phyloP scores from a whole-genome alignment of 2,888 invertebrate genomes.

The Tortrix viridana region DNA sequence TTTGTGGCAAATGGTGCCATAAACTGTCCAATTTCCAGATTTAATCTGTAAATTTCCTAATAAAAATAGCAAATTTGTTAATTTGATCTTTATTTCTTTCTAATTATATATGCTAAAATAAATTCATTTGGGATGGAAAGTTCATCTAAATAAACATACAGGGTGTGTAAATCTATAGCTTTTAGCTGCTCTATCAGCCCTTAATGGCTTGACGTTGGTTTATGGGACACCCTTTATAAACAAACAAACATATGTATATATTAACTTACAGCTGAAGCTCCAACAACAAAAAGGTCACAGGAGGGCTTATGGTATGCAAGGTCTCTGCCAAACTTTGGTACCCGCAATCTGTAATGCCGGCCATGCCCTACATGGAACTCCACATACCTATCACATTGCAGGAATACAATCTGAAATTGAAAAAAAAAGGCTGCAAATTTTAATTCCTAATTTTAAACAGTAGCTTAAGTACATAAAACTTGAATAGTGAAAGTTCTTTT shows the following conservation, averaged over 20 bases:
- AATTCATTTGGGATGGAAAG: too few species aligned
- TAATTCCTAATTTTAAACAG: background rate
- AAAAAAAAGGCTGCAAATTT: slow-evolving; percentile 16
- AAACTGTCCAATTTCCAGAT: slow-evolving; percentile 97
- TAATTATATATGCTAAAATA: too few species aligned
- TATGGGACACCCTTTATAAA: too few species aligned
- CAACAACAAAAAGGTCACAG: slow-evolving; percentile 96
- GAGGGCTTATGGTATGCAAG: slow-evolving; percentile 94
- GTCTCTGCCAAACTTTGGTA: slow-evolving; percentile 98
- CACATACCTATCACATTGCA: slow-evolving; percentile 93
- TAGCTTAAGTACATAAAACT: too few species aligned
- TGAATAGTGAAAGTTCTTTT: too few species aligned
- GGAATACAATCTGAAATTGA: slow-evolving; percentile 90
- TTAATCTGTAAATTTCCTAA: slow-evolving; percentile 97
- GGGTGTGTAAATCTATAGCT: too few species aligned
- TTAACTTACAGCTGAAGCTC: slow-evolving; percentile 85
- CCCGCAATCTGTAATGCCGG: slow-evolving; percentile 93
- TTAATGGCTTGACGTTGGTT: too few species aligned
- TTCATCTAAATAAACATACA: too few species aligned
- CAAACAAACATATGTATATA: slow-evolving; percentile 34
- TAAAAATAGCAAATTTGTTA: slow-evolving; percentile 41
- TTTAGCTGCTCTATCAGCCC: too few species aligned
- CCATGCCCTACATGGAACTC: slow-evolving; percentile 98
- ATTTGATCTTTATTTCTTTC: too few species aligned
- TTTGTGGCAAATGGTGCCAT: slow-evolving; percentile 92